These are phyloP conservation scores for Hemibagrus guttatus DNA, from an alignment of 2,797 vertebrate species.

Conservation along the genomic window DNA sequence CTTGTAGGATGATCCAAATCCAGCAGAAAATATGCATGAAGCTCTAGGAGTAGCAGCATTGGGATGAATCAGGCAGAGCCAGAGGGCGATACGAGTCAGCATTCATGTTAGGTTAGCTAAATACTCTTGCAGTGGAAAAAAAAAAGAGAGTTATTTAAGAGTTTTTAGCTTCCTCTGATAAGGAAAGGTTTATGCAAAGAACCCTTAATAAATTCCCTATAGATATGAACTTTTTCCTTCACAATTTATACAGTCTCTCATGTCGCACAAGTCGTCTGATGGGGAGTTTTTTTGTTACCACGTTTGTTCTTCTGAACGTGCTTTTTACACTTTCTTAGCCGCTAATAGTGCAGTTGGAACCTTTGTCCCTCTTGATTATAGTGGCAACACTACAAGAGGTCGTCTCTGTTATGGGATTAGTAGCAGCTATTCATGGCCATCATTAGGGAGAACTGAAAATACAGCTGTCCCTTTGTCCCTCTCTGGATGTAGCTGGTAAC, in stretches of 20 bases:
- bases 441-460: constrained; percentile 54
- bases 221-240: background rate
- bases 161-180: background rate
- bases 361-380: constrained; percentile 42
- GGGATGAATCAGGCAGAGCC: background rate
- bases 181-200: background rate
- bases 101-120: background rate
- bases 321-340: constrained; percentile 7
- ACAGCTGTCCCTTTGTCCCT: constrained; percentile 52
- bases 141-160: background rate
- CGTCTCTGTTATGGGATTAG: constrained; percentile 51
- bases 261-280: background rate
- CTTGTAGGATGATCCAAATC: background rate
- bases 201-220: background rate
- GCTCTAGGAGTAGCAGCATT: background rate
- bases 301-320: background rate
- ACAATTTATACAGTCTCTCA: background rate
- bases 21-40: background rate
- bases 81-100: background rate
- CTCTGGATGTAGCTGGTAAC: constrained; percentile 36
- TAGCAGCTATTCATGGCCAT: constrained; percentile 54
- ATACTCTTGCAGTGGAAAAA: background rate
- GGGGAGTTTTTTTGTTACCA: background rate
- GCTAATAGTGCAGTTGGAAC: constrained; percentile 28
- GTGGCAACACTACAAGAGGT: constrained; percentile 46